A percentile compares a stretch with the other conserved stretches of the same genome.
Conservation (phyloP, 2,888 invertebrate species). For the Heliconius aoede region DNA sequence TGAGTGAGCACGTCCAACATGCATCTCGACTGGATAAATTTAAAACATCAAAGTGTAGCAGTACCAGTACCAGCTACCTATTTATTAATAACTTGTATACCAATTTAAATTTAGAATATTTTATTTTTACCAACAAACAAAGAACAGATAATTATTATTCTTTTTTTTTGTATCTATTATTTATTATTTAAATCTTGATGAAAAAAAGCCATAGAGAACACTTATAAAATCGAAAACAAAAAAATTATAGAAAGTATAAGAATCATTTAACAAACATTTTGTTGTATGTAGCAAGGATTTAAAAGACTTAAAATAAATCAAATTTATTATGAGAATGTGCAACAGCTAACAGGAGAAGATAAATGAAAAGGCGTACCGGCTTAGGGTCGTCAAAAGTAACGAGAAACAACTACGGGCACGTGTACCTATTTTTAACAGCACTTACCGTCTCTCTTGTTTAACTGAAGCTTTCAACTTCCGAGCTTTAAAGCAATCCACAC, state of each 20-base stretch:
- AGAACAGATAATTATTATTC: too few relatives aligned
- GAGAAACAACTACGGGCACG: slow-evolving; percentile 56
- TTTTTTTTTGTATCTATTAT: too few relatives aligned
- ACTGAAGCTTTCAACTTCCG: slow-evolving; percentile 51
- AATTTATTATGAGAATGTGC: slow-evolving; percentile 42
- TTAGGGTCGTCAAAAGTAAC: slow-evolving; percentile 53
- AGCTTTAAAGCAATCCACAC: slow-evolving; percentile 50
- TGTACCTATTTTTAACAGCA: slow-evolving; percentile 66
- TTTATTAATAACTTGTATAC: slow-evolving; percentile 54
- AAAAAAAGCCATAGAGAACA: background rate
- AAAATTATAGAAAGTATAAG: background rate
- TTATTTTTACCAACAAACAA: too few relatives aligned
- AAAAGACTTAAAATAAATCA: background rate
- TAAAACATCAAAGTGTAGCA: slow-evolving; percentile 70
- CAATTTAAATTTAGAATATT: too few relatives aligned
- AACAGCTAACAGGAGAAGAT: slow-evolving; percentile 44
- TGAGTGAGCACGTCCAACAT: slow-evolving; percentile 70
- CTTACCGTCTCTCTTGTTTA: slow-evolving; percentile 49
- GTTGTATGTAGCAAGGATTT: background rate
- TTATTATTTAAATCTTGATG: background rate
- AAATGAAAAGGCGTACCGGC: slow-evolving; percentile 59
- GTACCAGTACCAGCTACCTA: slow-evolving; percentile 42
- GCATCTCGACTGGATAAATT: slow-evolving; percentile 68
- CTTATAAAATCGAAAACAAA: background rate
- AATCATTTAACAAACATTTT: background rate